Base-by-base conservation (phyloP, 2,888 invertebrate genomes). In the Drosophila subsilvestris region DNA sequence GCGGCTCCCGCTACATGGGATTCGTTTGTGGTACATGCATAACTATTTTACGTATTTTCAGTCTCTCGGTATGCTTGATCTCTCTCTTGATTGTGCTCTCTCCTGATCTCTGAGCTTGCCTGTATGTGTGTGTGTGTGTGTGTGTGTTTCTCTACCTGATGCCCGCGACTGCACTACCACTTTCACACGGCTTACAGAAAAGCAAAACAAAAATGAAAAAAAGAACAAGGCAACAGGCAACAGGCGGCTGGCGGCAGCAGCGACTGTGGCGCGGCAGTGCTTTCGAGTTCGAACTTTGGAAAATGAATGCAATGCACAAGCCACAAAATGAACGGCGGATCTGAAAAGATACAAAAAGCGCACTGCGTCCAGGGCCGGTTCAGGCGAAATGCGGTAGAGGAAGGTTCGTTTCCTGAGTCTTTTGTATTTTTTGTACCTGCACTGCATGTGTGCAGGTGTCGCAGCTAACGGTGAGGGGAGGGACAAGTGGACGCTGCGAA, bases 11-110 rank as follows among this genome's bases (percentile, higher is more conserved):
- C 50, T 20, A 85, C 86, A 80, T 69, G 69, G 88, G 75, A 88
- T 82, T 86, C 88, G 80, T 78, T 88, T 80, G 88, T 71, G 84
- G 71, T 88, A 86, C 87, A 83, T 80, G 88, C 86, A 79, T 74
- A 86, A 75, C 86, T 83, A 86, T 86, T 86, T 82, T 60, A 69
- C 63, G 63, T 70, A 62, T 58, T 69, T 69, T 69, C 25, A 17
- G 37, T 53, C 20, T 42, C 37, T 70, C 12, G 60, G 58, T 65
- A 58, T 59, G 60, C 61, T 67, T 59, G 45, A 50, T 50, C 47
- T 58, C 59, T 75, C 25, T 44, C 56, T 48, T 57, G 12, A 49
- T 56, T 62, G 32, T 48, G 25, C 49, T 42, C 50, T 65, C 20
- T 45, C 22, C 22, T 45, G 50, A 18, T 25, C 20, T 25, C 57